Evolutionary conservation across 2,888 invertebrate species (phyloP).

Genomic region (Calliphora vomitoria): DNA sequence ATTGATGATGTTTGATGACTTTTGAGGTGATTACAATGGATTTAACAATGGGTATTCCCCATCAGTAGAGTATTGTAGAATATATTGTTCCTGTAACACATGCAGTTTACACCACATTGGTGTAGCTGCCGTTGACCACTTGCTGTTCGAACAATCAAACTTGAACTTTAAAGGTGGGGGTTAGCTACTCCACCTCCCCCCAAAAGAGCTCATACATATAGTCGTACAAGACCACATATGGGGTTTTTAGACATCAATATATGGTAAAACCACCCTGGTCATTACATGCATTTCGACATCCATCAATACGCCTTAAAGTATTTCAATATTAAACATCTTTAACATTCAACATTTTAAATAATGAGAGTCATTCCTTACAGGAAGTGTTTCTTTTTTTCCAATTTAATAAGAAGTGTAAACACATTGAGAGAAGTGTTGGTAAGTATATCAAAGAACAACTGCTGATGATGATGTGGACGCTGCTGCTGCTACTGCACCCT

Average conservation of each 20-base stretch:
- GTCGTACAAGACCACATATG: conserved; percentile 78
- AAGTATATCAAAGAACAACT: conserved; percentile 10
- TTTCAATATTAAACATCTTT: neutral
- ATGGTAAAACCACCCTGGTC: conserved; percentile 77
- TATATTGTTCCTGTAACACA: conserved; percentile 27
- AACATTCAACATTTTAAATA: conserved; percentile 23
- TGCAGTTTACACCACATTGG: conserved; percentile 24
- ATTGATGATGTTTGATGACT: conserved; percentile 84
- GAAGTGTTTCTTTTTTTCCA: conserved; percentile 50
- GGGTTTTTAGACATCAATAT: conserved; percentile 68
- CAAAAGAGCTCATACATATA: neutral
- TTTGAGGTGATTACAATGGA: conserved; percentile 80
- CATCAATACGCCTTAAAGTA: conserved; percentile 78
- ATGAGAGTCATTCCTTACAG: conserved; percentile 58
- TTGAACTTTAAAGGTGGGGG: conserved; percentile 28
- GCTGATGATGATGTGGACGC: neutral
- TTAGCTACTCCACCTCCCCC: neutral
- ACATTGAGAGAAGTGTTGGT: conserved; percentile 50
- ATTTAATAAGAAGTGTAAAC: conserved; percentile 13
- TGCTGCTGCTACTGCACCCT: conserved; percentile 31
- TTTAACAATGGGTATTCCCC: conserved; percentile 66
- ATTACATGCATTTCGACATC: conserved; percentile 82
- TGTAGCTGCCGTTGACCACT: conserved; percentile 59
- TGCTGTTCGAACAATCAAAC: conserved; percentile 65
- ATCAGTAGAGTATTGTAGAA: neutral